Evolutionary conservation across 2,113 vertebrate species (phyloP).

Genomic region (Cercopithecus mona): DNA sequence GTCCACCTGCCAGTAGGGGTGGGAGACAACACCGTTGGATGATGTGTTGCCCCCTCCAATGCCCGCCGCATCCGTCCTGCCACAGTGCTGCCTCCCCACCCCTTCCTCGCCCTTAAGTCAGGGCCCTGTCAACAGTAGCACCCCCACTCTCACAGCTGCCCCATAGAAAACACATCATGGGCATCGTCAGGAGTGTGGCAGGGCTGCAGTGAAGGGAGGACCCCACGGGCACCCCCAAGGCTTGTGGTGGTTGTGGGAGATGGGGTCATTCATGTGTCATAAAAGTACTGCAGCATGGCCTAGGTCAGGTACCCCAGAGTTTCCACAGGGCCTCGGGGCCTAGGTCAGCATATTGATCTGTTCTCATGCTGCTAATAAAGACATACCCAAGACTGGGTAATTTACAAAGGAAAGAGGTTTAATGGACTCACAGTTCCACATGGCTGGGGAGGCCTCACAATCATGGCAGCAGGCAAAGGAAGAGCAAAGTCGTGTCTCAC

Average conservation of each 20-base stretch:
- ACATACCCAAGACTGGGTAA: too few species aligned
- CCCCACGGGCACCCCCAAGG: neutral
- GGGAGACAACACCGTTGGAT: neutral
- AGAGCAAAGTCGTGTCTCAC: too few species aligned
- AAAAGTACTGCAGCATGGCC: too few species aligned
- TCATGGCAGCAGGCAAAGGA: too few species aligned
- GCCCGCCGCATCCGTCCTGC: rapidly evolving
- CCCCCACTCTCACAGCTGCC: neutral
- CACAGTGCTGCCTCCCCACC: neutral
- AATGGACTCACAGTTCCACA: too few species aligned
- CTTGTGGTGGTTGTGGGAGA: neutral
- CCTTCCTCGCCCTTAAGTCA: rapidly evolving
- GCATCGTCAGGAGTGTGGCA: neutral
- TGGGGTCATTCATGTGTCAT: neutral
- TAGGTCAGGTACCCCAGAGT: too few species aligned
- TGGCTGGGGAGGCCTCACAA: too few species aligned
- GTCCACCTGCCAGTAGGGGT: neutral
- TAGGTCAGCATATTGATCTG: too few species aligned
- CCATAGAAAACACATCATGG: neutral
- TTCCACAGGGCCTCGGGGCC: too few species aligned
- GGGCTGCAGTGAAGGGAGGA: neutral
- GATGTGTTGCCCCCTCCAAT: neutral
- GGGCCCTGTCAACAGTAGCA: too few species aligned
- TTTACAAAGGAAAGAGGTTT: too few species aligned
- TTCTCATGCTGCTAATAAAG: too few species aligned